phyloP scores from a whole-genome alignment of 2,797 vertebrate species.

The Lepidocolaptes lacrymiger region DNA sequence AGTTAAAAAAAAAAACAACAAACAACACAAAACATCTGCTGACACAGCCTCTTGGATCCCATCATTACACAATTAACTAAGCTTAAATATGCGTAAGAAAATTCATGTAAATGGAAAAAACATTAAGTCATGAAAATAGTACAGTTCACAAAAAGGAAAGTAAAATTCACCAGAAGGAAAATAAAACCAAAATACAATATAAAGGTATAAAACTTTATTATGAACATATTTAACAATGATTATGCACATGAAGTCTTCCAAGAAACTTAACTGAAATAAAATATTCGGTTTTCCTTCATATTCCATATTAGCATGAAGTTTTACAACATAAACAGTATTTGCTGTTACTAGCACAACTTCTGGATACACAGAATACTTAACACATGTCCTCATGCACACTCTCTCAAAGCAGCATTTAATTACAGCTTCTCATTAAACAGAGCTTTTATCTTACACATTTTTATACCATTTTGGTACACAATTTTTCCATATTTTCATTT shows the following conservation, averaged over 20 bases:
- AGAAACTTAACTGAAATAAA: slow-evolving; percentile 40
- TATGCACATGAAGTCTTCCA: slow-evolving; percentile 44
- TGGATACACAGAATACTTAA: background rate
- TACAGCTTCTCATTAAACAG: slow-evolving; percentile 51
- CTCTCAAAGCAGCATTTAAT: slow-evolving; percentile 37
- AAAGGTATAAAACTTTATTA: slow-evolving; percentile 70
- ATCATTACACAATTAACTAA: background rate
- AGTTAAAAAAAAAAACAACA: fast-evolving
- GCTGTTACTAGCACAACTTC: background rate
- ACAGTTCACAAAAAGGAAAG: background rate
- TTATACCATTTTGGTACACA: slow-evolving; percentile 58
- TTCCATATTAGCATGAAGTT: background rate
- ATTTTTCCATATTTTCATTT: slow-evolving; percentile 45
- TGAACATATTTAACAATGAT: slow-evolving; percentile 54
- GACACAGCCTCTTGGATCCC: background rate
- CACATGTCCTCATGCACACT: slow-evolving; percentile 3
- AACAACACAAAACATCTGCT: background rate
- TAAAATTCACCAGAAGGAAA: background rate
- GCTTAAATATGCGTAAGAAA: background rate
- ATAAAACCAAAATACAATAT: background rate
- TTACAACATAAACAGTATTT: background rate
- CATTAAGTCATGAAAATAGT: background rate
- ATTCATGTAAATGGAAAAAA: background rate
- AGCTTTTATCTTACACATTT: slow-evolving; percentile 53
- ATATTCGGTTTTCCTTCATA: slow-evolving; percentile 39